Evolutionary conservation across 2,888 invertebrate genomes (phyloP).

Genomic region (Aelia acuminata): DNA sequence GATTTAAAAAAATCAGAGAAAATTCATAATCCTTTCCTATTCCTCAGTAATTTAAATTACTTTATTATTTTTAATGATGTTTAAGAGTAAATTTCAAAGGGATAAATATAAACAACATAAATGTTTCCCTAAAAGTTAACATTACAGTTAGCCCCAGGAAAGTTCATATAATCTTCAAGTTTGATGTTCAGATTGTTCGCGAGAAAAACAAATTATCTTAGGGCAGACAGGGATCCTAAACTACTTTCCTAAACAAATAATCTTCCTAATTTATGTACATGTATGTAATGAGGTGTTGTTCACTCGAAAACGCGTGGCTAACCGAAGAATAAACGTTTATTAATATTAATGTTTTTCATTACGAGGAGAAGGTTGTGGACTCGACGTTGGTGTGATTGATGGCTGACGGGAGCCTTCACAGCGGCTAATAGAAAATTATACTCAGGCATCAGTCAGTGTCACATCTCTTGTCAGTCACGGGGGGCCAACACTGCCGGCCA

Average conservation of each 20-base stretch:
- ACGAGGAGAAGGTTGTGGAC: conserved; percentile 3
- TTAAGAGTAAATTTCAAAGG: no score
- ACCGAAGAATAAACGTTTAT: conserved; percentile 19
- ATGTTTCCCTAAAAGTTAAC: no score
- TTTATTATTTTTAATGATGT: no score
- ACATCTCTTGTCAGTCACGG: neutral
- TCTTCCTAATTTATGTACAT: neutral
- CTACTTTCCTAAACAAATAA: no score
- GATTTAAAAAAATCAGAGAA: no score
- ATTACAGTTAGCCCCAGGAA: no score
- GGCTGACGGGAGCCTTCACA: conserved; percentile 22
- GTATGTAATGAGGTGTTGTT: neutral
- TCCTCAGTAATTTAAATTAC: no score
- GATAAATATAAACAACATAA: no score
- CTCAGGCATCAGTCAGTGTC: conserved; percentile 44
- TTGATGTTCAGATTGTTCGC: no score
- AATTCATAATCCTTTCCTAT: no score
- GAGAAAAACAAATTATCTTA: no score
- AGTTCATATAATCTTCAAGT: no score
- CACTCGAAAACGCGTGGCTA: neutral
- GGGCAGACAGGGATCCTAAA: neutral
- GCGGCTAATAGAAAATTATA: conserved; percentile 48
- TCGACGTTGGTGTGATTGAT: neutral
- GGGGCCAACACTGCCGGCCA: neutral
- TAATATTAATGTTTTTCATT: conserved; percentile 33